phyloP scores from a whole-genome alignment of 2,113 vertebrate genomes.

The Gallinago undulata region DNA sequence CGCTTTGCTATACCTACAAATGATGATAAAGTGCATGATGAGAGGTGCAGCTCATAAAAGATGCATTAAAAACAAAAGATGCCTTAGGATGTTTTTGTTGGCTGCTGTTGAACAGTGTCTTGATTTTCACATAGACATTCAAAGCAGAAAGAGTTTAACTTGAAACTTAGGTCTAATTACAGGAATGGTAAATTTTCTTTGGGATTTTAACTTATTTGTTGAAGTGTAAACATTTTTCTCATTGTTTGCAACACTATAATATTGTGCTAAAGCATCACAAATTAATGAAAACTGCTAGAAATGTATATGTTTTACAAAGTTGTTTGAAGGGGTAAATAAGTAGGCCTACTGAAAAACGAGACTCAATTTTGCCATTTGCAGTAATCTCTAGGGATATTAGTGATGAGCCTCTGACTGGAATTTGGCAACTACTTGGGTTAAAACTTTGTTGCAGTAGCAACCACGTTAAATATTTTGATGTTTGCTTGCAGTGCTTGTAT shows the following conservation, averaged over 20 bases:
- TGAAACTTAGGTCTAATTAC: neutral
- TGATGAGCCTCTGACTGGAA: neutral
- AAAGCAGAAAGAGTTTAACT: neutral
- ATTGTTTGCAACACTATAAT: neutral
- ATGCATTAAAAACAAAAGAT: neutral
- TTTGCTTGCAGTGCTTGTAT: neutral
- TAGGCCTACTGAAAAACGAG: neutral
- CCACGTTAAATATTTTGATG: neutral
- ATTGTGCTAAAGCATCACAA: neutral
- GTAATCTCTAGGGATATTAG: neutral
- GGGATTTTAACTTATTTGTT: neutral
- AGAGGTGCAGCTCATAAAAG: neutral
- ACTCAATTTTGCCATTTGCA: neutral
- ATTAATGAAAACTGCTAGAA: neutral
- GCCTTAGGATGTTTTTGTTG: neutral
- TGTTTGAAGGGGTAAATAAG: neutral
- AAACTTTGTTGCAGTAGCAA: neutral
- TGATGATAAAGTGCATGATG: neutral
- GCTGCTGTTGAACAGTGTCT: neutral
- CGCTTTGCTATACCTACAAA: neutral
- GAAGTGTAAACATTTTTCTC: neutral
- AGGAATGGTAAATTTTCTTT: neutral
- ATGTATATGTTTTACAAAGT: neutral
- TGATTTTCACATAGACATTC: neutral
- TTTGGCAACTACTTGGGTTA: neutral